These are phyloP conservation scores for Neomorphus geoffroyi DNA, from an alignment of 2,797 vertebrate genomes.

Conservation along the genomic window DNA sequence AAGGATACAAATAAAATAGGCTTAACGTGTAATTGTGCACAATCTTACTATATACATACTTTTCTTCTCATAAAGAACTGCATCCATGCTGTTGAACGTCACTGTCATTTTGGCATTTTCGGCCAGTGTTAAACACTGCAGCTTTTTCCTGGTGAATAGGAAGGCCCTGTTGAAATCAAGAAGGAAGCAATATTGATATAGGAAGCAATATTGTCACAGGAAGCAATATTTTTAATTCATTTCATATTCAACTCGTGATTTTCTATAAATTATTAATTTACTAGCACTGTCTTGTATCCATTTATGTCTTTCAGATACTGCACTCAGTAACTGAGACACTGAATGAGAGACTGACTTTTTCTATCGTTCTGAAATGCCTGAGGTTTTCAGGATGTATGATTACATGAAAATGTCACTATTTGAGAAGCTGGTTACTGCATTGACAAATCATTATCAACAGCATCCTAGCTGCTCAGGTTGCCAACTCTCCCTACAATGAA, in stretches of 20 bases:
- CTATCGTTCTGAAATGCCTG: neutral
- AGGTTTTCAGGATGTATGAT: neutral
- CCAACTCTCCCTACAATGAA: neutral
- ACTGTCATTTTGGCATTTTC: conserved; percentile 83
- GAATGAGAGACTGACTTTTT: neutral
- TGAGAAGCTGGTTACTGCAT: neutral
- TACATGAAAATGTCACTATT: neutral
- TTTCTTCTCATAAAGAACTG: conserved; percentile 87
- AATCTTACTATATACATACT: conserved; percentile 68
- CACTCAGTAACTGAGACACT: neutral
- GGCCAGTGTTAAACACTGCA: conserved; percentile 83
- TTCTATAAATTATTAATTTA: neutral
- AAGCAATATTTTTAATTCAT: neutral
- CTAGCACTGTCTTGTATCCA: neutral
- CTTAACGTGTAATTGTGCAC: neutral
- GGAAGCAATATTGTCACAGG: neutral
- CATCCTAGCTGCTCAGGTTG: neutral
- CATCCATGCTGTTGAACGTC: conserved; percentile 70
- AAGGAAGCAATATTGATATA: neutral
- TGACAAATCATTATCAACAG: neutral
- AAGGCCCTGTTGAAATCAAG: conserved; percentile 83
- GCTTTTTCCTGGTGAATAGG: conserved; percentile 84
- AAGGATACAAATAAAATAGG: neutral
- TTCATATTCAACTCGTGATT: neutral
- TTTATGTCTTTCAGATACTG: neutral